Percentiles rank a stretch among this genome's conserved stretches.
These are phyloP conservation scores for Conus canariensis DNA, from an alignment of 2,888 invertebrate genomes.

Conservation along the genomic window DNA sequence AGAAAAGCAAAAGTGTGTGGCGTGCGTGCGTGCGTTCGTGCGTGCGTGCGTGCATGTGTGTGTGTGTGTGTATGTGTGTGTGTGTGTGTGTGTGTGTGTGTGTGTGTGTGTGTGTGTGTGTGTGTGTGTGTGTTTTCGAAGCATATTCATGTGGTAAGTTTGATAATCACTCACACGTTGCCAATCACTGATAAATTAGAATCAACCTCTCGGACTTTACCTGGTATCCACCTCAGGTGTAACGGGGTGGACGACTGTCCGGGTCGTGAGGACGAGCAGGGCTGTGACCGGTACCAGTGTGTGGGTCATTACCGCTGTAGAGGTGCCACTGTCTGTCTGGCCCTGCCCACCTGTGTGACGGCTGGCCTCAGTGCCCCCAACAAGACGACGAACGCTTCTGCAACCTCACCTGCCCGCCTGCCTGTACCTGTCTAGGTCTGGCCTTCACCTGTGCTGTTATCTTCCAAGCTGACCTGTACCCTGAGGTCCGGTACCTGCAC, in stretches of 20 bases:
- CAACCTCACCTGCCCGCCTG: background rate
- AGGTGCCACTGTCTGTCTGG: background rate
- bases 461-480: background rate
- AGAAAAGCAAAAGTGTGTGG: too few relatives aligned
- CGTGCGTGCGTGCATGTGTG: too few relatives aligned
- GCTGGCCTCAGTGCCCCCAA: background rate
- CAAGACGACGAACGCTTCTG: conserved; percentile 28
- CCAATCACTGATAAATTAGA: too few relatives aligned
- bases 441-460: background rate
- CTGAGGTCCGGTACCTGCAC: background rate
- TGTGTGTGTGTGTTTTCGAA: too few relatives aligned
- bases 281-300: background rate
- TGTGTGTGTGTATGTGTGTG: too few relatives aligned
- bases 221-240: background rate
- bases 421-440: background rate
- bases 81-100: too few relatives aligned
- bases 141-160: too few relatives aligned
- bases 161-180: too few relatives aligned
- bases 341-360: conserved; percentile 12
- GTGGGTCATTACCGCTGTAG: background rate
- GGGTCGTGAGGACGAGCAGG: background rate
- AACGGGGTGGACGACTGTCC: background rate
- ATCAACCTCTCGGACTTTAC: too few relatives aligned
- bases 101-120: too few relatives aligned
- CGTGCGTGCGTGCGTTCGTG: too few relatives aligned